These are phyloP conservation scores for Neocrepidodera transversa DNA, from an alignment of 2,888 invertebrate genomes.

Conservation along the genomic window DNA sequence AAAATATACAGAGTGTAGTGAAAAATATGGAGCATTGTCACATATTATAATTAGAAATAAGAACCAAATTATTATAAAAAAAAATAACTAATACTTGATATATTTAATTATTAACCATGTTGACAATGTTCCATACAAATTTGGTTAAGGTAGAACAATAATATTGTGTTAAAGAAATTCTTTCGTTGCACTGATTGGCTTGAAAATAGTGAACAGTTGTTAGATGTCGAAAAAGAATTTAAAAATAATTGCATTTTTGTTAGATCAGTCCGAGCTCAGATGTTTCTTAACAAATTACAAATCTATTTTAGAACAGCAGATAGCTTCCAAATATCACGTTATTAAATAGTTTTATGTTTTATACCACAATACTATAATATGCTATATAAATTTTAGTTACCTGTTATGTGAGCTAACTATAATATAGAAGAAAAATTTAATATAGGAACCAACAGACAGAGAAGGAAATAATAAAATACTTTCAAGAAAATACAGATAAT, in stretches of 20 bases:
- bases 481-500: no score
- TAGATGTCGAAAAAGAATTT: constrained; percentile 1
- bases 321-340: neutral
- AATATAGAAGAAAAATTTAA: no score
- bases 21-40: constrained; percentile 9
- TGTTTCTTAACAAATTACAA: neutral
- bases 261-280: neutral
- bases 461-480: no score
- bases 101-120: no score
- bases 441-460: no score
- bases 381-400: no score
- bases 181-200: neutral
- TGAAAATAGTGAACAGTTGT: constrained; percentile 6
- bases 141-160: neutral
- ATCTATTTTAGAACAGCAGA: neutral
- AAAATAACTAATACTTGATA: no score
- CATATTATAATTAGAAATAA: no score
- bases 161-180: neutral
- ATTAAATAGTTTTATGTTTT: no score
- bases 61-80: no score
- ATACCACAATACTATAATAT: no score
- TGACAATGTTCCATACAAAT: constrained; percentile 11
- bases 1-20: constrained; percentile 10
- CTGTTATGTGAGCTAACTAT: no score
- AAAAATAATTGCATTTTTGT: neutral